phyloP scores from a whole-genome alignment of 2,888 invertebrate genomes.

The Drosophila diplacantha region DNA sequence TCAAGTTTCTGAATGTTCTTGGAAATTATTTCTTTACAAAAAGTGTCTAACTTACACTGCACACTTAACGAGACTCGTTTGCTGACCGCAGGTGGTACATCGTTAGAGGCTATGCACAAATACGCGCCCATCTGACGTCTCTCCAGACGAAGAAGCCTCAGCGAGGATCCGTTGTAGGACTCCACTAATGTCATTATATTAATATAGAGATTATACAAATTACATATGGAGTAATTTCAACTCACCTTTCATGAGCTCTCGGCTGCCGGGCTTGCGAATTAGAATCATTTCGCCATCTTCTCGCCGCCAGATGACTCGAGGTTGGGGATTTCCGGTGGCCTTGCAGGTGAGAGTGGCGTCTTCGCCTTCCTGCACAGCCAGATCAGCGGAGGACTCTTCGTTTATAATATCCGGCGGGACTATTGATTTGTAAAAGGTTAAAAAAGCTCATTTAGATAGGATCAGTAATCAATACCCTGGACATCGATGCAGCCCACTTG shows the following conservation, averaged over 20 bases:
- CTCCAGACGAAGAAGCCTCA: constrained; percentile 88
- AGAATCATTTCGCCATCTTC: constrained; percentile 85
- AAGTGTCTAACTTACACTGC: constrained; percentile 86
- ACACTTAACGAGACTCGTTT: constrained; percentile 92
- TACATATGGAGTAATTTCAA: accelerated
- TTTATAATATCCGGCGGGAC: constrained; percentile 89
- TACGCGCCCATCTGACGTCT: constrained; percentile 94
- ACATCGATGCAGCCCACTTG: constrained; percentile 93
- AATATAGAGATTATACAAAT: not conserved
- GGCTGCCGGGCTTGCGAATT: constrained; percentile 79
- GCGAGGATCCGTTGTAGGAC: constrained; percentile 85
- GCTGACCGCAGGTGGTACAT: constrained; percentile 93
- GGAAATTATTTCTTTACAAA: not conserved
- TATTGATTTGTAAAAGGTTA: constrained; percentile 67
- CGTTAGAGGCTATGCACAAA: constrained; percentile 94
- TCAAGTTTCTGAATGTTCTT: not conserved
- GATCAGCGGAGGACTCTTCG: constrained; percentile 85
- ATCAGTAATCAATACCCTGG: constrained; percentile 80
- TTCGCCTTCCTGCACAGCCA: constrained; percentile 87
- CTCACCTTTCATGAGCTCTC: constrained; percentile 77
- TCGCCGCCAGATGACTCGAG: constrained; percentile 88
- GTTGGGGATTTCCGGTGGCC: constrained; percentile 88
- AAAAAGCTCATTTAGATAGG: accelerated
- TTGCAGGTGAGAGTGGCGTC: constrained; percentile 87
- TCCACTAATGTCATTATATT: constrained; percentile 79